A percentile compares a stretch with the other conserved stretches of the same genome.
phyloP scores from a whole-genome alignment of 2,797 vertebrate genomes.

The Garrulus glandarius region DNA sequence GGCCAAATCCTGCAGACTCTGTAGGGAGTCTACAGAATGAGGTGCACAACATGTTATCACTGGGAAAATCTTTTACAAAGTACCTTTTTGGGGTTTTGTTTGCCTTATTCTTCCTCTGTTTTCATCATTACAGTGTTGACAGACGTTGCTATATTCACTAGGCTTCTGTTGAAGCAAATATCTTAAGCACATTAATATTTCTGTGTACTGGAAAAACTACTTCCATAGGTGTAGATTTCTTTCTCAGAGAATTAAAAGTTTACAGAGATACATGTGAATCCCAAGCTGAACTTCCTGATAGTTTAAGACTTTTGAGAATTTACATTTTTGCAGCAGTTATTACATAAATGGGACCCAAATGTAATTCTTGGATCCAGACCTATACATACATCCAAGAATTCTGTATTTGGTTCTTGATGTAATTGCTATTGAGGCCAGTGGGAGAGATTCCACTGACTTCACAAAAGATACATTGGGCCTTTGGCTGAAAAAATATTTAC shows the following conservation, averaged over 20 bases:
- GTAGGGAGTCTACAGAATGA: not conserved
- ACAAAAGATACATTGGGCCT: not conserved
- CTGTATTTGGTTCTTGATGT: not conserved
- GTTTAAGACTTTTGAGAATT: not conserved
- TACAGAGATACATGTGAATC: not conserved
- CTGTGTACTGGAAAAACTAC: not conserved
- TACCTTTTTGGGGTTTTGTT: not conserved
- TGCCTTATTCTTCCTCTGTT: not conserved
- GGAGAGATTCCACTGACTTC: slow-evolving; percentile 12
- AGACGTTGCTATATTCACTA: not conserved
- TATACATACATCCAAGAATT: not conserved
- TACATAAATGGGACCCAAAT: not conserved
- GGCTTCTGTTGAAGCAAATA: not conserved
- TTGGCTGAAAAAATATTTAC: slow-evolving; percentile 12
- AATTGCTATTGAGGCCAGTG: not conserved
- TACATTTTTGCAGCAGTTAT: not conserved
- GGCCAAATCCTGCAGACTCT: not conserved
- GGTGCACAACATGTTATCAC: fast-evolving
- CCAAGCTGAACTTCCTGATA: not conserved
- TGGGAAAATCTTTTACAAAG: not conserved
- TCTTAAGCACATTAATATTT: not conserved
- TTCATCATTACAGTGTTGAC: not conserved
- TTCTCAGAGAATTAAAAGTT: not conserved
- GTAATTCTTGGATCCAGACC: not conserved
- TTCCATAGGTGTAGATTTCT: not conserved